These are phyloP conservation scores for Gambusia affinis DNA, from an alignment of 2,113 vertebrate genomes.

Conservation along the genomic window DNA sequence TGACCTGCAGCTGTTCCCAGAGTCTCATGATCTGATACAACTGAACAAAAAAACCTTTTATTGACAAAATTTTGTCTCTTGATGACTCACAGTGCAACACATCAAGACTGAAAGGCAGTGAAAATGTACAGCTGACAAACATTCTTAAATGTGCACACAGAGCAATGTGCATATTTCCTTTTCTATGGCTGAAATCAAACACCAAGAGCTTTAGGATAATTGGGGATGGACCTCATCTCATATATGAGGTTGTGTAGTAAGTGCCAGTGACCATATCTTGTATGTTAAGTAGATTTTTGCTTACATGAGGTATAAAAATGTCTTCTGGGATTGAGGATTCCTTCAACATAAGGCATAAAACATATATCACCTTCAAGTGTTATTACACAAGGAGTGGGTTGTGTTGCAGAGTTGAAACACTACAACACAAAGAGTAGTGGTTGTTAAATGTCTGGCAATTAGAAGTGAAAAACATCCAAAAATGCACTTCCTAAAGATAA, in stretches of 20 bases:
- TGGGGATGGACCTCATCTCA: conserved; percentile 25
- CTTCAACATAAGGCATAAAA: conserved; percentile 16
- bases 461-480: background rate
- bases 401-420: background rate
- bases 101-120: background rate
- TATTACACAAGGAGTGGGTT: background rate
- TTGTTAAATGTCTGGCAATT: background rate
- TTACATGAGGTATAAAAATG: conserved; percentile 31
- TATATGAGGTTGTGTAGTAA: conserved; percentile 42
- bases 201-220: conserved; percentile 18
- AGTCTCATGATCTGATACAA: conserved; percentile 37
- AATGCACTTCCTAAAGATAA: background rate
- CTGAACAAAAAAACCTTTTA: conserved; percentile 10
- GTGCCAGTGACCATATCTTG: conserved; percentile 2
- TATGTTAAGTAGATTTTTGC: background rate
- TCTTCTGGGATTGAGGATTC: conserved; percentile 14
- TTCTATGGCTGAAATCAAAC: conserved; percentile 5
- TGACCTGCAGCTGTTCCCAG: conserved; percentile 32
- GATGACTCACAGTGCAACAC: background rate
- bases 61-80: background rate
- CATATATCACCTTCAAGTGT: conserved; percentile 8
- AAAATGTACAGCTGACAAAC: background rate
- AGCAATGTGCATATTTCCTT: background rate
- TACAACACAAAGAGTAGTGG: background rate
- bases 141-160: conserved; percentile 1